A percentile compares a stretch with the other conserved stretches of the same genome.
Evolutionary conservation across 2,113 vertebrate species (phyloP).

Genomic region (Crocuta crocuta): DNA sequence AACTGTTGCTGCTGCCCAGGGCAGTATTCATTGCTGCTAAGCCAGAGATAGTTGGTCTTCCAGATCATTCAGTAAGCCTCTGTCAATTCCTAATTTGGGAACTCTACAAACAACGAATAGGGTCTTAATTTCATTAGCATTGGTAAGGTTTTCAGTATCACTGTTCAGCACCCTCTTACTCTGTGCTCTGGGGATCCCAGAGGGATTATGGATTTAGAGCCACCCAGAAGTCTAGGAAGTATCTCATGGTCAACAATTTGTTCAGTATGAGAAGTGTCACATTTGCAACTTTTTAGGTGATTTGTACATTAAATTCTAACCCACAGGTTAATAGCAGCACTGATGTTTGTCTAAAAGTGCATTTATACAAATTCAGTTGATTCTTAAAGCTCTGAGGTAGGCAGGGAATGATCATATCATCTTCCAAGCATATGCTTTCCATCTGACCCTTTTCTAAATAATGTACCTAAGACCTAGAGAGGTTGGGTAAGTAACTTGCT

Average conservation of each 20-base stretch:
- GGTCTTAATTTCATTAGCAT: background rate
- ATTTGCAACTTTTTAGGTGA: background rate
- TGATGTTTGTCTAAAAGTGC: background rate
- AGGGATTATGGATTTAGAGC: background rate
- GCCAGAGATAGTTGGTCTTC: background rate
- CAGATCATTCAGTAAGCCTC: background rate
- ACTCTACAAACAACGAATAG: background rate
- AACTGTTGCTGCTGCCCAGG: background rate
- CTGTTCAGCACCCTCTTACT: background rate
- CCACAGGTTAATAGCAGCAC: background rate
- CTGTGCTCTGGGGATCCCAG: background rate
- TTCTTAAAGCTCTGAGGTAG: background rate
- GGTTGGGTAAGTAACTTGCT: background rate
- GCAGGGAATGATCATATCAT: background rate
- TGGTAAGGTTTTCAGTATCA: background rate
- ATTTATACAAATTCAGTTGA: background rate
- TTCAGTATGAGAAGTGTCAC: background rate
- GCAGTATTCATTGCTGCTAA: background rate
- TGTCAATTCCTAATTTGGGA: background rate
- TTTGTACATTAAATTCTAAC: background rate
- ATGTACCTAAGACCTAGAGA: background rate
- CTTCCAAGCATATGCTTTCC: background rate
- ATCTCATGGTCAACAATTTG: background rate
- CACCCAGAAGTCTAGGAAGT: background rate
- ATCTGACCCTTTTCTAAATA: background rate